These are phyloP conservation scores for Notoglanidium macrostoma DNA, from an alignment of 2,797 vertebrate genomes.

Conservation along the genomic window DNA sequence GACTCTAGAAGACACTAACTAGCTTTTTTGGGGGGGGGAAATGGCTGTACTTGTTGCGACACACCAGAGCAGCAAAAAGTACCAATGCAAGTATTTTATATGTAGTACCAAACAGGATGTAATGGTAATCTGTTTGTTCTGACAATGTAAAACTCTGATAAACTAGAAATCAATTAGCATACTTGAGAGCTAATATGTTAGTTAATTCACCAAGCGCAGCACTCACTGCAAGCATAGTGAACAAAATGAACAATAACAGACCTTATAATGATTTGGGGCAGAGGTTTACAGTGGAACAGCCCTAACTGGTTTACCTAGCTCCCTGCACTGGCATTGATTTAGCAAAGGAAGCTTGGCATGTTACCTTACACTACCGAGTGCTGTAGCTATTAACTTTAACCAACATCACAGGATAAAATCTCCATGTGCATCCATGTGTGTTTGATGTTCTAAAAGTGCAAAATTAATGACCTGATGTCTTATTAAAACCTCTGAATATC, in stretches of 20 bases:
- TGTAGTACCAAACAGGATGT: neutral
- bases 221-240: neutral
- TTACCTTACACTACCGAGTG: neutral
- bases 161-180: neutral
- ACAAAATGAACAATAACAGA: neutral
- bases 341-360: neutral
- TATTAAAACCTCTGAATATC: neutral
- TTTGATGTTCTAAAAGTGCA: neutral
- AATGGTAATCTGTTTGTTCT: neutral
- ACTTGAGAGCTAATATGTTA: neutral
- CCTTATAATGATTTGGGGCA: neutral
- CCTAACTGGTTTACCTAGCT: constrained; percentile 1
- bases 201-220: neutral
- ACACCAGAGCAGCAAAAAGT: neutral
- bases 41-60: neutral
- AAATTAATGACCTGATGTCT: neutral
- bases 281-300: neutral
- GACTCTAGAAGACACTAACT: neutral
- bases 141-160: neutral
- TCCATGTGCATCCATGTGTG: no score
- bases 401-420: neutral
- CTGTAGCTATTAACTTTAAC: neutral
- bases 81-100: neutral
- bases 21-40: neutral
- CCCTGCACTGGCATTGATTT: neutral